These are phyloP conservation scores for Odontocerum albicorne DNA, from an alignment of 2,888 invertebrate species.

Conservation along the genomic window DNA sequence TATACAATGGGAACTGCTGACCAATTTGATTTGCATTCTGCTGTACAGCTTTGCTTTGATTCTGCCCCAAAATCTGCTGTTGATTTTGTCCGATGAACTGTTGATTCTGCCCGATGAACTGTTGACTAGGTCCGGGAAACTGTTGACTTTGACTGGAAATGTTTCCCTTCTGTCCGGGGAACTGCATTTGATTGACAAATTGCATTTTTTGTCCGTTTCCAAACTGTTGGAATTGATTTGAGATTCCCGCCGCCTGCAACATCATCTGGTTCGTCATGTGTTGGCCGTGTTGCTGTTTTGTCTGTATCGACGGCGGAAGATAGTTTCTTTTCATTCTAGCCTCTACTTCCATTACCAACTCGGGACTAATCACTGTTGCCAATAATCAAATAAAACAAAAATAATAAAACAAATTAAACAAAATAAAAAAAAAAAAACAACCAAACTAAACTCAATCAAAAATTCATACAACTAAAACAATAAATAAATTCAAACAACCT, in stretches of 20 bases:
- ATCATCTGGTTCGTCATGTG: conserved; percentile 17
- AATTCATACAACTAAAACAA: conserved; percentile 5
- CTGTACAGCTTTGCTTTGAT: background rate
- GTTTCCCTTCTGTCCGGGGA: background rate
- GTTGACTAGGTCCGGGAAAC: background rate
- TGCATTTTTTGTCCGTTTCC: background rate
- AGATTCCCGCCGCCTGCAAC: conserved; percentile 2
- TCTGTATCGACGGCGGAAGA: conserved; percentile 70
- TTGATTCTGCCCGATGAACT: conserved; percentile 1
- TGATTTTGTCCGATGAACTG: conserved; percentile 8
- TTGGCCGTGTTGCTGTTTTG: conserved; percentile 46
- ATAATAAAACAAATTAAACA: conserved; percentile 29
- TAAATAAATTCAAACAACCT: conserved; percentile 35
- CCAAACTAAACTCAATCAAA: conserved; percentile 31
- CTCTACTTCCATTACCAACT: conserved; percentile 87
- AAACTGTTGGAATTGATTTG: conserved; percentile 1
- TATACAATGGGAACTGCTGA: background rate
- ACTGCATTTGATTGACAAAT: background rate
- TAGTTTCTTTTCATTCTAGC: conserved; percentile 83
- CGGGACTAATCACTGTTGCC: conserved; percentile 87
- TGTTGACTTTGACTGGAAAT: conserved; percentile 4
- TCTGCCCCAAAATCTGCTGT: background rate
- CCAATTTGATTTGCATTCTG: background rate
- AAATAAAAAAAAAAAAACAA: conserved; percentile 39
- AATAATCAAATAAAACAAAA: conserved; percentile 3